These are phyloP conservation scores for Ovibos moschatus DNA, from an alignment of 2,113 vertebrate species.

Conservation along the genomic window DNA sequence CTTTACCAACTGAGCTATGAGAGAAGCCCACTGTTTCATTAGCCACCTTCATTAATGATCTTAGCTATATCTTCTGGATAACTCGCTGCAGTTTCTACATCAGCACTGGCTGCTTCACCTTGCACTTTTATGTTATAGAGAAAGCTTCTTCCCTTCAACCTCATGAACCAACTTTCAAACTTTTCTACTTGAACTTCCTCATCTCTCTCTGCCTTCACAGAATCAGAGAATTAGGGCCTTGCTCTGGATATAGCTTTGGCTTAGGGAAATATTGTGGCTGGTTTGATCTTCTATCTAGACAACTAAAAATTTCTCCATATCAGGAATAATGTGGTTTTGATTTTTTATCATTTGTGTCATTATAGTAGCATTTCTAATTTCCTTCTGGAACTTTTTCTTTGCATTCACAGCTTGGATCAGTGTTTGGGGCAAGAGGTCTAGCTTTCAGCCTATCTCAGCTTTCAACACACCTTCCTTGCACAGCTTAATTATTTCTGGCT, in stretches of 20 bases:
- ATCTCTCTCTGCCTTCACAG: background rate
- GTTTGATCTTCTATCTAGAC: background rate
- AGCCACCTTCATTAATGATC: background rate
- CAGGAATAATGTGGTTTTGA: background rate
- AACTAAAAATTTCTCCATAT: background rate
- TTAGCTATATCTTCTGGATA: background rate
- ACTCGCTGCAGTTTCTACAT: background rate
- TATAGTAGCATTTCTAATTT: background rate
- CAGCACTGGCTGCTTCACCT: background rate
- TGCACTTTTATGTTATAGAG: background rate
- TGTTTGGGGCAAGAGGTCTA: background rate
- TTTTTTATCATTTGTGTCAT: background rate
- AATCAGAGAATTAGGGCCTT: background rate
- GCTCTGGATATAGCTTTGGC: background rate
- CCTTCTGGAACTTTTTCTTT: background rate
- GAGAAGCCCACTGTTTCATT: background rate
- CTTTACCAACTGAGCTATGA: too few relatives aligned
- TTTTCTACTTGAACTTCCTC: background rate
- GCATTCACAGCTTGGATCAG: background rate
- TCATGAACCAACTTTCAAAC: background rate
- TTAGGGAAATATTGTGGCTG: background rate
- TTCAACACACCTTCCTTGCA: accelerated
- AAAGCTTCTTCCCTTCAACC: background rate
- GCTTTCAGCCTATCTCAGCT: background rate
- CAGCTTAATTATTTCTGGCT: background rate